Evolutionary conservation across 2,113 vertebrate genomes (phyloP).

Genomic region (Anolis carolinensis): DNA sequence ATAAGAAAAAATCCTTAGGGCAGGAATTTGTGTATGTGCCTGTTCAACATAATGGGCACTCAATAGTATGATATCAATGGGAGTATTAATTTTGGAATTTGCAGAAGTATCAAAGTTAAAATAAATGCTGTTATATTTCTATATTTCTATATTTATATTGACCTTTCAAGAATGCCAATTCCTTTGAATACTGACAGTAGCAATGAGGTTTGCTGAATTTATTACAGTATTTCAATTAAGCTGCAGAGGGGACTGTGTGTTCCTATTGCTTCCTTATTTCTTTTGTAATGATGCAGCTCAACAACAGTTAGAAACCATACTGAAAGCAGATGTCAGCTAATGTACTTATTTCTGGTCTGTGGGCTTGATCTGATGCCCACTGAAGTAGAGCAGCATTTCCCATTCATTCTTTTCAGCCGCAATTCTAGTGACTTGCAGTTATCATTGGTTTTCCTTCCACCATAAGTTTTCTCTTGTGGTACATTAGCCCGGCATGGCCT

Average conservation of each 20-base stretch:
- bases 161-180: neutral
- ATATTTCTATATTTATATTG: neutral
- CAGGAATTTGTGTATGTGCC: neutral
- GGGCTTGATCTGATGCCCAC: neutral
- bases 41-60: neutral
- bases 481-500: too few species aligned
- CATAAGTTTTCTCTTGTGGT: too few species aligned
- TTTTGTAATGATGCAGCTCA: constrained; percentile 23
- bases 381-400: constrained; percentile 11
- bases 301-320: neutral
- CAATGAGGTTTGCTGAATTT: neutral
- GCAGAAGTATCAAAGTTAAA: neutral
- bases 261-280: constrained; percentile 20
- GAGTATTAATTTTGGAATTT: neutral
- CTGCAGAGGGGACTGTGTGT: constrained; percentile 26
- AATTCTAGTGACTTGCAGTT: neutral
- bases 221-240: constrained; percentile 39
- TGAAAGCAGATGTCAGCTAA: neutral
- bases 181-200: neutral
- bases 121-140: neutral
- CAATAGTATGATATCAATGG: too few species aligned
- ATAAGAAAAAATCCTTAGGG: neutral
- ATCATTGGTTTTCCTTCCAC: too few species aligned
- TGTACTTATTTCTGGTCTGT: constrained; percentile 5
- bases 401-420: neutral